Evolutionary conservation across 2,797 vertebrate genomes (phyloP), one percentile per base, ranked within the genome.

Genomic region (Rallus crepitans): DNA sequence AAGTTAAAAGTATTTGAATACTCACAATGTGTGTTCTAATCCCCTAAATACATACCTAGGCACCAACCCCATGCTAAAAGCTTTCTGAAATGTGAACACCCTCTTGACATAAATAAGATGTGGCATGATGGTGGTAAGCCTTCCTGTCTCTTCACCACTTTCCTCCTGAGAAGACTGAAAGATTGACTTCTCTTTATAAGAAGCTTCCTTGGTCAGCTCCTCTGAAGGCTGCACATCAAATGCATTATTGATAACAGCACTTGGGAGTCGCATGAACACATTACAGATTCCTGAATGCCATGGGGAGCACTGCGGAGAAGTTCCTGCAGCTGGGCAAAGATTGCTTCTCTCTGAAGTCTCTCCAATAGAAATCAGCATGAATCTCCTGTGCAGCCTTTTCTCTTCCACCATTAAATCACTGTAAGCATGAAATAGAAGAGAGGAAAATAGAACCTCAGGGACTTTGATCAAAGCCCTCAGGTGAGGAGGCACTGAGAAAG

Each of bases 241-340:
- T 95, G 10, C n/a, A 92, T 97, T 95, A 95, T 95, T 97, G 94
- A 95, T 92, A 39, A 24, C 15, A 45, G 53, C 16, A n/a, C 16
- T 80, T 87, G 84, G 82, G 93, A 47, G 28, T 20, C 82, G 31
- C 8, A 35, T 66, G 80, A 45, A 47, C 66, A 28, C 30, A 24
- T 75, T 90, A 39, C 16, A 15, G 66, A 30, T 21, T 82, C 64
- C n/a, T 35, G 82, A 42, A 53, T 91, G 70, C 80, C 65, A n/a
- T 40, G 39, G 75, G 45, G 42, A 94, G 14, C 45, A 55, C 82
- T 80, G 80, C 88, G 69, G 68, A 80, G 64, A 35, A 75, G 82
- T 72, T 81, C 27, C 59, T 88, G 61, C 84, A 87, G 63, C 89
- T 90, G 76, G 82, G n/a, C 65, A 48, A 75, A 80, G 66, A 56